Conservation (phyloP, 2,888 invertebrate genomes). For the Trachelus iudaicus region DNA sequence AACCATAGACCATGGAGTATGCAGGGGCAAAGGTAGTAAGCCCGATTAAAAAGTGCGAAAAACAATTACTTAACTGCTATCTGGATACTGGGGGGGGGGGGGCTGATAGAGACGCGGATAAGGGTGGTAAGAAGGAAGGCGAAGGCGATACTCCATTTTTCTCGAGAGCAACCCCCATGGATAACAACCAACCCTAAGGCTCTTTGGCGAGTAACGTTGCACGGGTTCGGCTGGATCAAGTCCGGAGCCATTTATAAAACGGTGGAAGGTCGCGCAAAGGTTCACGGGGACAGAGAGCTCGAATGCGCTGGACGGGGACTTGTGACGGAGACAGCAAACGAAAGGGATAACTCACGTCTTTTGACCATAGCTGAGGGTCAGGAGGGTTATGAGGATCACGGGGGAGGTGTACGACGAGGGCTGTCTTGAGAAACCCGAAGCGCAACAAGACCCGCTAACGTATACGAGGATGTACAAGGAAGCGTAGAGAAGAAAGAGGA, state of each 20-base stretch:
- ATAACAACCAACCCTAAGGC: background rate
- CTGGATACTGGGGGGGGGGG: background rate
- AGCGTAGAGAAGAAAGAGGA: background rate
- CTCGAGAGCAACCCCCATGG: background rate
- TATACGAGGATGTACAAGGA: background rate
- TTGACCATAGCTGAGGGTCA: constrained; percentile 16
- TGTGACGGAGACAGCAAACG: background rate
- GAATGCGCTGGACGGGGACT: background rate
- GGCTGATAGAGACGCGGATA: background rate
- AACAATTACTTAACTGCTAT: background rate
- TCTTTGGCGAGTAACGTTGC: background rate
- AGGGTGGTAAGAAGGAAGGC: background rate
- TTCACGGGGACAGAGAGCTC: background rate
- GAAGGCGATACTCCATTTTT: background rate
- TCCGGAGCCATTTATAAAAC: constrained; percentile 1
- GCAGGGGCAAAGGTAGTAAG: background rate
- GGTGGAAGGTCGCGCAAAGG: constrained; percentile 1
- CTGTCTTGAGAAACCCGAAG: constrained; percentile 8
- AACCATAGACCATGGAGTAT: background rate
- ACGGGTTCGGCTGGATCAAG: constrained; percentile 1
- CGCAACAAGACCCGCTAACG: background rate
- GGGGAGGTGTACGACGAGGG: background rate
- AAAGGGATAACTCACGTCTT: constrained; percentile 18
- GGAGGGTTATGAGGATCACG: constrained; percentile 7
- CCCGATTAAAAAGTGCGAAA: background rate